These are phyloP conservation scores for Hecatera dysodea DNA, from an alignment of 2,888 invertebrate species.

Conservation along the genomic window DNA sequence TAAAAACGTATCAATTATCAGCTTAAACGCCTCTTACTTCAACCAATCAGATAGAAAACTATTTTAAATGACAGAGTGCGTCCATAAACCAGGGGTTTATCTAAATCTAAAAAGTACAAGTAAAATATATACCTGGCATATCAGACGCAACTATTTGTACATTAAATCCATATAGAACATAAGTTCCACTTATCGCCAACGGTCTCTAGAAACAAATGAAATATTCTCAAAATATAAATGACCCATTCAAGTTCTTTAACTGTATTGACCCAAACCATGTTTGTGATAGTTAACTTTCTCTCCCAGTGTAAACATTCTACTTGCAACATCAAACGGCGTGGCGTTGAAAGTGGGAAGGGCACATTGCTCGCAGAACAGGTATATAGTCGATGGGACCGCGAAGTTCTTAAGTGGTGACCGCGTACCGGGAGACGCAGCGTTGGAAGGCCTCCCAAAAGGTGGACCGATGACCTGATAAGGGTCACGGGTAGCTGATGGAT, in stretches of 20 bases:
- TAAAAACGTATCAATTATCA: conserved; percentile 49
- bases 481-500: no score
- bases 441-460: no score
- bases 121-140: conserved; percentile 77
- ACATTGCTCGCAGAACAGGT: no score
- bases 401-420: no score
- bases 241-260: background rate
- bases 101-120: background rate
- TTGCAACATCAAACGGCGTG: no score
- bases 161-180: conserved; percentile 82
- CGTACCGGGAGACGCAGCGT: no score
- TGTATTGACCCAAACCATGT: no score
- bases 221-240: background rate
- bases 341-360: no score
- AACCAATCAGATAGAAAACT: background rate
- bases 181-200: conserved; percentile 81
- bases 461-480: no score
- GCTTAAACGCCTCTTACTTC: background rate
- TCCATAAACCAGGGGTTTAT: background rate
- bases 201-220: conserved; percentile 76
- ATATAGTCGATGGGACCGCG: no score
- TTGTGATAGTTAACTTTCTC: no score
- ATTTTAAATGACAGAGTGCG: background rate
- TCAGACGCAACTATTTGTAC: conserved; percentile 87
- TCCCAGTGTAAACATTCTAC: no score